These are phyloP conservation scores for Cephus runcator DNA, from an alignment of 2,888 invertebrate genomes.

Conservation along the genomic window DNA sequence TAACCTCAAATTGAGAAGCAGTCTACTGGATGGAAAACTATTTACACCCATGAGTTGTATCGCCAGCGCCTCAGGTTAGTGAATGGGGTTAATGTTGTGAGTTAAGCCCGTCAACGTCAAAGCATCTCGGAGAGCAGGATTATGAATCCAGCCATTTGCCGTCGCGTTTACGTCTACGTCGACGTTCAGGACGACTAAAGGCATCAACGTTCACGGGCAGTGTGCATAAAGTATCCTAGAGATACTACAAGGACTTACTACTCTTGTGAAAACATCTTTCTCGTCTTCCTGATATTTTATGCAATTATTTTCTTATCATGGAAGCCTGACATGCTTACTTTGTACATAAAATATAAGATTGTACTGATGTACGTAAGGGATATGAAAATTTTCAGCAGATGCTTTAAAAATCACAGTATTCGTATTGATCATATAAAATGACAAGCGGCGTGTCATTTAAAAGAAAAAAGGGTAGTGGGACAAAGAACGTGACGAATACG, in stretches of 20 bases:
- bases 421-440: not conserved
- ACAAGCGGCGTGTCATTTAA: not conserved
- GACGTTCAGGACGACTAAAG: not conserved
- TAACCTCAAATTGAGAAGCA: not conserved
- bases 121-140: slow-evolving; percentile 37
- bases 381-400: not conserved
- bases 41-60: not conserved
- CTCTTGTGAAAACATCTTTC: not conserved
- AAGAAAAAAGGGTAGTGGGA: not conserved
- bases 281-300: not conserved
- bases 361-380: not conserved
- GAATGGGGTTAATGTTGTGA: slow-evolving; percentile 20
- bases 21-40: not conserved
- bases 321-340: not conserved
- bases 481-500: not conserved
- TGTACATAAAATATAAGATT: not conserved
- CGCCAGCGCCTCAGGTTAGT: not conserved
- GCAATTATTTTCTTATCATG: not conserved
- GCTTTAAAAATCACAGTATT: not conserved
- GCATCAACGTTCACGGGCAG: not conserved
- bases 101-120: slow-evolving; percentile 40
- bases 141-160: slow-evolving; percentile 25
- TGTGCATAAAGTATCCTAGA: not conserved
- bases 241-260: not conserved
- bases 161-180: slow-evolving; percentile 25